Evolutionary conservation across 2,888 invertebrate genomes (phyloP).

Genomic region (Mechanitis messenoides): DNA sequence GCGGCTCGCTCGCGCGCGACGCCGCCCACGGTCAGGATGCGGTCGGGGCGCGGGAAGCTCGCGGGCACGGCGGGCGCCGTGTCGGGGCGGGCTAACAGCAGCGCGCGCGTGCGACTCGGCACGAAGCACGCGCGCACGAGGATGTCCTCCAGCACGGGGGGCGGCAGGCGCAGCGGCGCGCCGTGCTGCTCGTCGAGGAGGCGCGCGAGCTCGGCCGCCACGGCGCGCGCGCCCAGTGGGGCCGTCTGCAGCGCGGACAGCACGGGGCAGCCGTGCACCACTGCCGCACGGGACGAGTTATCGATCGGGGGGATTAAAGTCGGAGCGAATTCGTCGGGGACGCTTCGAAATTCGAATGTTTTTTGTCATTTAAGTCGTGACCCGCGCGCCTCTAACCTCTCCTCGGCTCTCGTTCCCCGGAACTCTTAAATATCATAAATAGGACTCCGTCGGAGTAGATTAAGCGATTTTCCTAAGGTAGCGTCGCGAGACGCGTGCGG

Average conservation of each 20-base stretch:
- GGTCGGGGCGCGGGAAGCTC: constrained; percentile 56
- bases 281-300: constrained; percentile 51
- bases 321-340: no score
- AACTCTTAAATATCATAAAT: no score
- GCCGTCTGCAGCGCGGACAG: constrained; percentile 89
- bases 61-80: constrained; percentile 69
- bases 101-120: constrained; percentile 82
- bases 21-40: constrained; percentile 81
- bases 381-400: no score
- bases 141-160: constrained; percentile 83
- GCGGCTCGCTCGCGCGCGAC: constrained; percentile 86
- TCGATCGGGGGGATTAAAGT: no score
- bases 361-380: no score
- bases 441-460: no score
- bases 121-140: constrained; percentile 92
- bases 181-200: constrained; percentile 66
- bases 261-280: constrained; percentile 91
- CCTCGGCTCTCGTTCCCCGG: no score
- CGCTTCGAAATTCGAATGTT: no score
- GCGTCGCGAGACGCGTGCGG: no score
- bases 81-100: constrained; percentile 68
- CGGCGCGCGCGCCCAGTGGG: constrained; percentile 84
- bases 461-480: no score
- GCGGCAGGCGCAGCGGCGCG: constrained; percentile 67
- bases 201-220: constrained; percentile 79